phyloP scores from a whole-genome alignment of 1,140 invertebrate genomes.

The Callitettix versicolor region DNA sequence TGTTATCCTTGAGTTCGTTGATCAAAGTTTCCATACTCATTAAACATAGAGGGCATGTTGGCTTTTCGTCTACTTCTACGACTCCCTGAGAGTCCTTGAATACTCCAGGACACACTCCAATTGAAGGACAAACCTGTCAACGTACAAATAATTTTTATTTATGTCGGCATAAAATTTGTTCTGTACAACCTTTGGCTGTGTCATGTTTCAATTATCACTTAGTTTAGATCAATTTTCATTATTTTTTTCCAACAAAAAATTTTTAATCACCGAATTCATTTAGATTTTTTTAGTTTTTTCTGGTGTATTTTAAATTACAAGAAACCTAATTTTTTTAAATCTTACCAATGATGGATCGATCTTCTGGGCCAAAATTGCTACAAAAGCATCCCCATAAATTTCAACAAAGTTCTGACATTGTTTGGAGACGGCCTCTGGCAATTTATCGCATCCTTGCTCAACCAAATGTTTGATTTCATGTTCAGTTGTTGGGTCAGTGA shows the following conservation, averaged over 20 bases:
- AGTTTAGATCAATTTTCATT: too few species aligned
- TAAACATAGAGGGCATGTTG: conserved; percentile 67
- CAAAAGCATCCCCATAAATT: conserved; percentile 61
- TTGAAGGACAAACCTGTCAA: conserved; percentile 46
- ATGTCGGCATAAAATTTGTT: too few species aligned
- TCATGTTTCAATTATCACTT: too few species aligned
- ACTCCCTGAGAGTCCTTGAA: conserved; percentile 30
- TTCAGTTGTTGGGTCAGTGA: conserved; percentile 56
- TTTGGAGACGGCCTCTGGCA: conserved; percentile 50
- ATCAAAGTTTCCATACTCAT: conserved; percentile 64
- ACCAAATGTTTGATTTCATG: conserved; percentile 48
- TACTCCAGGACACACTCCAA: conserved; percentile 43
- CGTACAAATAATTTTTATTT: too few species aligned
- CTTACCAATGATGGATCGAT: conserved; percentile 62
- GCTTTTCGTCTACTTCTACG: conserved; percentile 39
- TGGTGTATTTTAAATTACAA: too few species aligned
- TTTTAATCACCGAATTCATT: too few species aligned
- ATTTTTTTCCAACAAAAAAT: too few species aligned
- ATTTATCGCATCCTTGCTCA: conserved; percentile 49
- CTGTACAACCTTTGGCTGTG: too few species aligned
- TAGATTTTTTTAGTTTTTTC: too few species aligned
- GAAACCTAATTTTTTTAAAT: too few species aligned
- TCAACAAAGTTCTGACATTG: conserved; percentile 66
- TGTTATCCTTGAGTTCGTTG: conserved; percentile 53
- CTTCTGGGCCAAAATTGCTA: conserved; percentile 65